phyloP scores from a whole-genome alignment of 2,797 vertebrate genomes.

The Sylvilagus floridanus region DNA sequence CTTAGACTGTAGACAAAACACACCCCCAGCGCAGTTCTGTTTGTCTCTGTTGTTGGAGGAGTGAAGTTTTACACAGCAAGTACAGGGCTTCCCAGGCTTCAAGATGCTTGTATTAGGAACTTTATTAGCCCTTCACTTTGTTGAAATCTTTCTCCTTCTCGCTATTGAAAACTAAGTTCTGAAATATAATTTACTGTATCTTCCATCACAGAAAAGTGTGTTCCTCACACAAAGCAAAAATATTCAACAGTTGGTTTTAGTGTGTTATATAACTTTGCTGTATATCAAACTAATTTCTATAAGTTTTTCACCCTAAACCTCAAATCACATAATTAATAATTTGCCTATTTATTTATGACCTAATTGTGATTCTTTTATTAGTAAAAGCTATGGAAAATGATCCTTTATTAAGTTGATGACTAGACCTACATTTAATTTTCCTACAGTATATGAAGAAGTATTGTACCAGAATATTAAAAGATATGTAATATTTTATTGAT shows the following conservation, averaged over 20 bases:
- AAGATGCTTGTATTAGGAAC: slow-evolving; percentile 74
- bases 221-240: slow-evolving; percentile 69
- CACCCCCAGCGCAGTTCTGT: slow-evolving; percentile 61
- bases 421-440: slow-evolving; percentile 86
- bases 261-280: slow-evolving; percentile 78
- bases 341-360: slow-evolving; percentile 89
- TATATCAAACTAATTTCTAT: slow-evolving; percentile 82
- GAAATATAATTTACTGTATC: slow-evolving; percentile 64
- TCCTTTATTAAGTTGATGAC: slow-evolving; percentile 85
- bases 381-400: slow-evolving; percentile 86
- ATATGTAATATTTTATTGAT: slow-evolving; percentile 91
- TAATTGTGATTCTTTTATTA: slow-evolving; percentile 87
- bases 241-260: slow-evolving; percentile 78
- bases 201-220: slow-evolving; percentile 58
- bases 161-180: slow-evolving; percentile 75
- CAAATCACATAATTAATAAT: slow-evolving; percentile 85
- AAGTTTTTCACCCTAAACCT: slow-evolving; percentile 82
- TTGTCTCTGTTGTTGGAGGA: slow-evolving; percentile 45
- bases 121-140: slow-evolving; percentile 76
- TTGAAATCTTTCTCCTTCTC: slow-evolving; percentile 71
- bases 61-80: slow-evolving; percentile 60
- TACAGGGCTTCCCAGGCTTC: slow-evolving; percentile 65
- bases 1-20: not conserved
- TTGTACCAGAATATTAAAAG: slow-evolving; percentile 91
- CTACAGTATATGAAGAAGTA: slow-evolving; percentile 88